Base-by-base conservation (phyloP, 2,888 invertebrate species). In the Drosophila conformis region DNA sequence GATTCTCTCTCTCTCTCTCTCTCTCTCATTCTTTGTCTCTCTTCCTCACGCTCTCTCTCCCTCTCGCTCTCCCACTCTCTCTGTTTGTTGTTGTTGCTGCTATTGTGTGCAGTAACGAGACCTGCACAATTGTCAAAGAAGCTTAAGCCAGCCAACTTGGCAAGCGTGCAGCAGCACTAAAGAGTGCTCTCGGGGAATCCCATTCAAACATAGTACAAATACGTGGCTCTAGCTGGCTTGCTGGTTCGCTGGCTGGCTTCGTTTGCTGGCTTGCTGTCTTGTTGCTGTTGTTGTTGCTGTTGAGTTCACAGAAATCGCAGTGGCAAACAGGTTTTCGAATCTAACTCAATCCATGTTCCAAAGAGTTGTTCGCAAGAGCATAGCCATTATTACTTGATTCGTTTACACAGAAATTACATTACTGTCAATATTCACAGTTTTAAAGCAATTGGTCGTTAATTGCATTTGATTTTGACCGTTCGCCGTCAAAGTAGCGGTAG, bases 101-200 rank as follows among this genome's bases (percentile, higher is more conserved):
- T 53, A 7, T 31, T 58, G 38, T 15, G 5, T 31, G 52, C 8
- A 15, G 38, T 2, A 13, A 38, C 38, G 15, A 18, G 27, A 13
- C 40, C 29, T 21, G 27, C 15, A 29, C 33, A 51, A 13, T 53
- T 59, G 38, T 11, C 40, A 69, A 40, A 63, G 58, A 63, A 57
- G 69, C 51, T 46, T 52, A 69, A 59, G 48, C 2, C 66, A 69
- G 25, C 10, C 18, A 48, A 18, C 42, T 35, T 29, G 42, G 57
- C 42, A 40, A 29, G 25, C 35, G 15, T 7, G 25, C 54, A 48
- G 36, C 54, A 27, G 6, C 18, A 7, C 31, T 15, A 36, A 38
- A 13, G 11, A 56, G 7, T 38, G 29, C 38, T 27, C 8, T 38
- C 29, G 27, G 56, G 56, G 29, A 56, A 27, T 56, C n/a, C n/a